Evolutionary conservation across 2,888 invertebrate species (phyloP).

Genomic region (Yponomeuta malinellus): DNA sequence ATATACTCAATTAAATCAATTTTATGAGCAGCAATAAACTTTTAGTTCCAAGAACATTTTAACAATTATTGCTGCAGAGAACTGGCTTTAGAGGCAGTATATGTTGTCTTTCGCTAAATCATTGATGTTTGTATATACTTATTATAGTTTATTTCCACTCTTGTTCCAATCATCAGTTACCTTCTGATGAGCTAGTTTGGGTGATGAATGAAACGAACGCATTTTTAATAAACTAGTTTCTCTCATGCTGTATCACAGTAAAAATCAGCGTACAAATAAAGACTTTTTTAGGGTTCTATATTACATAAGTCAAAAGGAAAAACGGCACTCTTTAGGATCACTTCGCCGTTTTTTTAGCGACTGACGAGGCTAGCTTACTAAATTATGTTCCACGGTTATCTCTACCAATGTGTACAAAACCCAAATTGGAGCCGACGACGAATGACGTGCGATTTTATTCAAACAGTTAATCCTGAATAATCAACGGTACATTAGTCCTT

Average conservation of each 20-base stretch:
- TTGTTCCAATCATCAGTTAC: not conserved
- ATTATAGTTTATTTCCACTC: not conserved
- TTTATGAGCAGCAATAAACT: conserved; percentile 9
- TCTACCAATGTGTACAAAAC: not conserved
- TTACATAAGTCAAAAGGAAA: too few relatives aligned
- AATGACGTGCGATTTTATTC: not conserved
- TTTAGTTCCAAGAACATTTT: conserved; percentile 9
- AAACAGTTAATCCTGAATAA: conserved; percentile 1
- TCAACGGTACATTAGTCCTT: not conserved
- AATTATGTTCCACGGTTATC: too few relatives aligned
- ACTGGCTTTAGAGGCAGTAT: conserved; percentile 5
- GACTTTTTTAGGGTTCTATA: too few relatives aligned
- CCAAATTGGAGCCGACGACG: not conserved
- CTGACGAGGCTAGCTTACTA: too few relatives aligned
- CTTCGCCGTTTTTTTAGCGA: too few relatives aligned
- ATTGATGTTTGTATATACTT: not conserved
- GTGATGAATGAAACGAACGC: too few relatives aligned
- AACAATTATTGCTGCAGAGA: not conserved
- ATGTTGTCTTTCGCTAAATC: not conserved
- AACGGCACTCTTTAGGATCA: too few relatives aligned
- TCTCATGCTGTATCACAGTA: too few relatives aligned
- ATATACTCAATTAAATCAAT: conserved; percentile 15
- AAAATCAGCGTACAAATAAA: too few relatives aligned
- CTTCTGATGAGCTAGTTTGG: not conserved
- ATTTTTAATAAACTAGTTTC: too few relatives aligned